phyloP scores from a whole-genome alignment of 1,140 invertebrate genomes.

The Lepidurus arcticus region DNA sequence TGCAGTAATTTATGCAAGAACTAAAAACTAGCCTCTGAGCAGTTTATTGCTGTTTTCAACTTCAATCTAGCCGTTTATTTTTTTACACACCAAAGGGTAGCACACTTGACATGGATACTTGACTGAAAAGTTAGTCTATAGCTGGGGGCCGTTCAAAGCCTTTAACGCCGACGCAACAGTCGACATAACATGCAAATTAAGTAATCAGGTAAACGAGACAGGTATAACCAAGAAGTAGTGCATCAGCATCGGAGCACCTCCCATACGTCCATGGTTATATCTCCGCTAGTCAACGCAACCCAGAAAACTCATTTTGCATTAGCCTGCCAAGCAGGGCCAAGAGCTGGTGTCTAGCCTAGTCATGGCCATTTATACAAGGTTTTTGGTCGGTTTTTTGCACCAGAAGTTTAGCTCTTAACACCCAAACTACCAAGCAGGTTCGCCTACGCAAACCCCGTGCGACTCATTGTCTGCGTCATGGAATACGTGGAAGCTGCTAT shows the following conservation, averaged over 20 bases:
- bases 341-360: constrained; percentile 12
- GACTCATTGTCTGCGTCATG: neutral
- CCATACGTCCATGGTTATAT: neutral
- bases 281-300: neutral
- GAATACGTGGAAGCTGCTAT: neutral
- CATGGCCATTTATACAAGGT: constrained; percentile 18
- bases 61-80: neutral
- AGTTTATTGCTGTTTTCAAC: neutral
- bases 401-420: neutral
- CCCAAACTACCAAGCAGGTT: constrained; percentile 14
- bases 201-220: constrained; percentile 11
- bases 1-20: neutral
- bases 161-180: neutral
- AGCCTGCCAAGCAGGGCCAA: neutral
- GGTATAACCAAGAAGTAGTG: neutral
- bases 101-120: neutral
- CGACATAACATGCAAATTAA: neutral
- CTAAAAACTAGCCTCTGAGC: too few species aligned
- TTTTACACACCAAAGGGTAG: neutral
- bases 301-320: constrained; percentile 1
- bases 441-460: neutral
- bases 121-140: neutral
- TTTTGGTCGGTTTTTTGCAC: constrained; percentile 3
- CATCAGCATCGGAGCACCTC: constrained; percentile 3
- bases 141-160: neutral